phyloP scores from a whole-genome alignment of 92 coral and sea anemone genomes.

The Scolanthus callimorphus region DNA sequence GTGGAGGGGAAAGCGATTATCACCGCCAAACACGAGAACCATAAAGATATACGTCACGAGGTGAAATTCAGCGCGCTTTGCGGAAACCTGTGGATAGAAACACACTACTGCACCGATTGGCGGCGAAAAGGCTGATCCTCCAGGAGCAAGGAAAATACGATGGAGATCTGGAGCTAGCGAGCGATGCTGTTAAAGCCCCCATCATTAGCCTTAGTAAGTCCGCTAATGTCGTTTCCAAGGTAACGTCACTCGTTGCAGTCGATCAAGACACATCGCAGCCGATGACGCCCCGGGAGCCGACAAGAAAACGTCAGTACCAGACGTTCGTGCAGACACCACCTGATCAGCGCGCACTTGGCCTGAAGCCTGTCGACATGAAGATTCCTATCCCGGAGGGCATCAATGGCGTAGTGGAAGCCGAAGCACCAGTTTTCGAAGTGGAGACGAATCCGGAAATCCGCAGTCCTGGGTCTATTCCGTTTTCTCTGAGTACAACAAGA shows the following conservation, averaged over 20 bases:
- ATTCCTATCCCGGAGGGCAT: not conserved
- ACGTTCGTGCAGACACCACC: not conserved
- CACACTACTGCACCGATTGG: conserved; percentile 47
- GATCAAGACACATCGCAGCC: conserved; percentile 39
- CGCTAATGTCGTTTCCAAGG: conserved; percentile 50
- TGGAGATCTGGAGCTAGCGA: not conserved
- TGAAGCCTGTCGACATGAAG: not conserved
- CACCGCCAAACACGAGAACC: conserved; percentile 17
- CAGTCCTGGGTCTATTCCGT: not conserved
- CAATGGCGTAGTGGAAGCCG: not conserved
- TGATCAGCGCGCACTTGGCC: not conserved
- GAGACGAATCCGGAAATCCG: not conserved
- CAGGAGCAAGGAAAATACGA: conserved; percentile 21
- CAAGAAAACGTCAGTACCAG: not conserved
- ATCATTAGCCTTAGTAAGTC: conserved; percentile 56
- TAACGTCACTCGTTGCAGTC: conserved; percentile 71
- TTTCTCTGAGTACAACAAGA: not conserved
- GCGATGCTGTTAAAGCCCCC: conserved; percentile 10
- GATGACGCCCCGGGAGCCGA: conserved; percentile 4
- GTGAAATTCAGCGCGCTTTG: conserved; percentile 34
- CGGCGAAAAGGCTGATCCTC: conserved; percentile 50
- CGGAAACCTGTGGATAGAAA: conserved; percentile 26
- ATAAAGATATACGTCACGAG: conserved; percentile 22
- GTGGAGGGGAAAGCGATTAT: conserved; percentile 42
- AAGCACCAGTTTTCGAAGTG: not conserved